Base-by-base conservation (phyloP, 2,888 invertebrate species). In the Falcaria lacertinaria region DNA sequence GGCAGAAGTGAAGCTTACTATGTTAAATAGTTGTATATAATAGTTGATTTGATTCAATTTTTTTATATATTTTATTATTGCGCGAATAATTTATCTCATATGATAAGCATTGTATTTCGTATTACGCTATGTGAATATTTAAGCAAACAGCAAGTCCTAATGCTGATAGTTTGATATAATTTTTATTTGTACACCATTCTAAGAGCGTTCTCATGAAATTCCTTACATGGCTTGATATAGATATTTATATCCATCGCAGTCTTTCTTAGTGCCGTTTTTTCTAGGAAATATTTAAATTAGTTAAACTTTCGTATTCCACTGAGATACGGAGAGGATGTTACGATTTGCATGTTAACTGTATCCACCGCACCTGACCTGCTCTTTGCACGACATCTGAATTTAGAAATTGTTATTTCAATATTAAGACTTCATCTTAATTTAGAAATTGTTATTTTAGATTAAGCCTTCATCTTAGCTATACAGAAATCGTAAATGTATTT, bases 271-370 rank as follows among this genome's bases (percentile, higher is more conserved):
- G 42, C n/a, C 51, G 43, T 50, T 50, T 50, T 46, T 37, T 37
- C 37, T 37, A 37, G 48, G 50, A 42, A 43, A 32, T 52, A 60
- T 65, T 65, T 52, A 64, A 69, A 64, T 66, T 57, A 44, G 49
- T 52, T 46, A 34, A 43, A 57, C 50, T 68, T 76, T 69, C 62
- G 71, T 72, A 79, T 77, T 74, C 74, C 47, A 47, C 44, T 43
- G 48, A 50, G 55, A 53, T 46, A 49, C 56, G 50, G 52, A 57
- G 64, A 70, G 64, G 60, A 69, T 68, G 54, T 57, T 52, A 50
- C 64, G 52, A 75, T 80, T 81, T 74, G 70, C 76, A 77, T 79
- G 63, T 76, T 77, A 80, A 77, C 75, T 73, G 75, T 76, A 67
- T 56, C 45, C 49, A 39, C 28, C 19, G 53, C 50, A 48, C 58